Conservation (phyloP, 2,113 vertebrate genomes). For the Lycaon pictus region DNA sequence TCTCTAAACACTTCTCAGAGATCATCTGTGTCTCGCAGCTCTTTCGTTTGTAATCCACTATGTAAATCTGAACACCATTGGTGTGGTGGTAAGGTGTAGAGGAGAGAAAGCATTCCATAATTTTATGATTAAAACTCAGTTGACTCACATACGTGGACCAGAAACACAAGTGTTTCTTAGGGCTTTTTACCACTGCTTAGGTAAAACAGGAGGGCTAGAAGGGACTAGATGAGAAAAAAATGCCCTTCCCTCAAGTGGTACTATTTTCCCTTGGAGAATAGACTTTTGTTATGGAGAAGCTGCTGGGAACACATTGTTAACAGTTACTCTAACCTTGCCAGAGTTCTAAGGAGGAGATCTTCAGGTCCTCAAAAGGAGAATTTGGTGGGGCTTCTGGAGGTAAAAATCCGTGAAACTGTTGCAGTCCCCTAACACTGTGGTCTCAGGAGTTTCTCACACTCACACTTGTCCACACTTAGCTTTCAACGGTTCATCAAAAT, state of each 20-base stretch:
- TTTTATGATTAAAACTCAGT: not conserved
- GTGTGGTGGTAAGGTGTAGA: not conserved
- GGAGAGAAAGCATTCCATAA: not conserved
- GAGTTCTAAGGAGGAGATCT: not conserved
- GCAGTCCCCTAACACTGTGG: not conserved
- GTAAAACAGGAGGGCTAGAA: not conserved
- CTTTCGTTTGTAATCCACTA: not conserved
- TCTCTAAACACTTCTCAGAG: not conserved
- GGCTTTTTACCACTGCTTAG: not conserved
- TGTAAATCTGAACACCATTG: not conserved
- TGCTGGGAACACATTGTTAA: not conserved
- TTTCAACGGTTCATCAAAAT: not conserved
- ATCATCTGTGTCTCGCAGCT: not conserved
- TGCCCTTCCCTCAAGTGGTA: not conserved
- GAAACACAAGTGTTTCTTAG: not conserved
- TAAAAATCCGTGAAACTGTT: not conserved
- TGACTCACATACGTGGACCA: not conserved
- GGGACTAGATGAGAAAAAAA: not conserved
- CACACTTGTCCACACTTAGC: not conserved
- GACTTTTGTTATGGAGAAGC: not conserved
- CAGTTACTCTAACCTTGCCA: not conserved
- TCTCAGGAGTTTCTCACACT: not conserved
- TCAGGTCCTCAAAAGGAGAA: not conserved
- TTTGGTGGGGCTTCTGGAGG: not conserved
- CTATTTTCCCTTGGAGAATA: not conserved